phyloP scores from a whole-genome alignment of 2,888 invertebrate species.

The Synergus itoensis region DNA sequence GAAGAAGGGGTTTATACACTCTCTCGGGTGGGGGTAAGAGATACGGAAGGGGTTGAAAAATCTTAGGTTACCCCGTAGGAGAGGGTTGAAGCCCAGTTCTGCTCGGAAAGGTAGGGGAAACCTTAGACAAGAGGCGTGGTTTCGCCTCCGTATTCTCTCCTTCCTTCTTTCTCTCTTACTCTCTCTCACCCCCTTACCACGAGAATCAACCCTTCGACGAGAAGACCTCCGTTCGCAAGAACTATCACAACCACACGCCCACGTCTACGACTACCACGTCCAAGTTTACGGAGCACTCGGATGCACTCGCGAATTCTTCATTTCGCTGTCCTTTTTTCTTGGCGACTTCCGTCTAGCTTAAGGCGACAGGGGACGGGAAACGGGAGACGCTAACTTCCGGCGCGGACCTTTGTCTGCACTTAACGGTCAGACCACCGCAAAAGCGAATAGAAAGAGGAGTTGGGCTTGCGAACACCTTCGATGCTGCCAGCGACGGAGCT shows the following conservation, averaged over 20 bases:
- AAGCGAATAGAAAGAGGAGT: slow-evolving; percentile 11
- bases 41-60: slow-evolving; percentile 68
- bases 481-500: slow-evolving; percentile 63
- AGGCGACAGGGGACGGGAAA: not conserved
- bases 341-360: slow-evolving; percentile 14
- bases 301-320: slow-evolving; percentile 30
- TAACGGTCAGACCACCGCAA: slow-evolving; percentile 4
- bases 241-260: slow-evolving; percentile 56
- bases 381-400: slow-evolving; percentile 7
- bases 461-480: slow-evolving; percentile 52
- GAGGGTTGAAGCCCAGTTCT: slow-evolving; percentile 54
- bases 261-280: slow-evolving; percentile 35
- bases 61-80: slow-evolving; percentile 68
- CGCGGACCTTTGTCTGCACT: slow-evolving; percentile 23
- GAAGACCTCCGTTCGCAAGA: slow-evolving; percentile 56
- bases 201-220: slow-evolving; percentile 57
- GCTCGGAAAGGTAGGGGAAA: slow-evolving; percentile 66
- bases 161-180: slow-evolving; percentile 45
- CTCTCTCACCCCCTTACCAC: slow-evolving; percentile 49
- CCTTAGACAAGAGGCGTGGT: slow-evolving; percentile 78
- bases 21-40: slow-evolving; percentile 61
- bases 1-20: slow-evolving; percentile 69
- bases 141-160: slow-evolving; percentile 61
- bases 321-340: not conserved
- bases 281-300: slow-evolving; percentile 29